These are phyloP conservation scores for Lypha dubia DNA, from an alignment of 2,888 invertebrate genomes.

Conservation along the genomic window DNA sequence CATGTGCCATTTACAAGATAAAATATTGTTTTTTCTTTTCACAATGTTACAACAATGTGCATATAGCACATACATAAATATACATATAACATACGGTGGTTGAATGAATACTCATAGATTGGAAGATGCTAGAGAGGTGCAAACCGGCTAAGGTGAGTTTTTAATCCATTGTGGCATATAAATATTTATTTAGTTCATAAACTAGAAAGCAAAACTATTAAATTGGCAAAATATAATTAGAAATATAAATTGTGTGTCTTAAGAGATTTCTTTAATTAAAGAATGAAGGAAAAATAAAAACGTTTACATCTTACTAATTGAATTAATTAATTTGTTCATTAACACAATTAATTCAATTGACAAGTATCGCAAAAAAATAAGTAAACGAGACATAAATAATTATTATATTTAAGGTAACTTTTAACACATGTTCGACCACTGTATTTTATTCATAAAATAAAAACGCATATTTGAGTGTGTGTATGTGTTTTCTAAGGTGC, in stretches of 20 bases:
- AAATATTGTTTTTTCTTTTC: conserved; percentile 49
- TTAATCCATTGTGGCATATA: background rate
- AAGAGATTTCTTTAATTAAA: conserved; percentile 7
- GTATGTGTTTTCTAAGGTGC: conserved; percentile 43
- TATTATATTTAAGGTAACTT: conserved; percentile 15
- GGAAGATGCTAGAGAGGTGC: background rate
- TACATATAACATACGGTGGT: too few species aligned
- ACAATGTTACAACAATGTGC: background rate
- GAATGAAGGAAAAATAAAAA: too few species aligned
- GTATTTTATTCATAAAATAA: background rate
- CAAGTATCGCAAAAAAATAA: too few species aligned
- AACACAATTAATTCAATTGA: conserved; percentile 15
- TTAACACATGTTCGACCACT: conserved; percentile 44
- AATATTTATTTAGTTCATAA: too few species aligned
- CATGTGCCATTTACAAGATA: conserved; percentile 64
- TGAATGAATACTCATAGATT: background rate
- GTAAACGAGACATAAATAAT: conserved; percentile 20
- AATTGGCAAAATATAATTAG: background rate
- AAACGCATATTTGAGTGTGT: background rate
- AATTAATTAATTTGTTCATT: conserved; percentile 50
- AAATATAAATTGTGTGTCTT: background rate
- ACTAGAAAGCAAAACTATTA: background rate
- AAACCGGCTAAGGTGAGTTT: background rate
- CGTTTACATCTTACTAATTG: conserved; percentile 28
- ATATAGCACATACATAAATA: background rate